Evolutionary conservation across 2,113 vertebrate species (phyloP), one percentile per base, ranked within the genome.

Genomic region (Oreotragus oreotragus): DNA sequence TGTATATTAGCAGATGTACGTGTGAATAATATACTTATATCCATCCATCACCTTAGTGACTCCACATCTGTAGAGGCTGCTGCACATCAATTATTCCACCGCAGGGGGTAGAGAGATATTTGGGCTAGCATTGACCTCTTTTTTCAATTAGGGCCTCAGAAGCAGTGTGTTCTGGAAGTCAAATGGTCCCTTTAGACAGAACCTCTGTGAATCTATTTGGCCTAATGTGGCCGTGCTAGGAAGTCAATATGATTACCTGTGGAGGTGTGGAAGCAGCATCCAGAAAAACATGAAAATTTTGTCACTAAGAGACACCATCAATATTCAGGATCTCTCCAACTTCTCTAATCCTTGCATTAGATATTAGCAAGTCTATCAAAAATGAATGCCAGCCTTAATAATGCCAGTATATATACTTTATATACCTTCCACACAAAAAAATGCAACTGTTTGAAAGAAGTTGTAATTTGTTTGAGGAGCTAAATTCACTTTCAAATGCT

Each of bases 11-110:
- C 97, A 97, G 92, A 90, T 98, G 90, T 90, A 84, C 16, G 30
- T 98, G 96, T 97, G 96, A 98, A 97, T 98, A 97, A 90, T 96
- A 96, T 30, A 49, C 88, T 96, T 70, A 10, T 87, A 14, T 92
- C 77, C 91, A 49, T 80, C 97, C 62, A 97, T 98, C 95, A 88
- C 79, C 45, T 64, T 95, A 39, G 39, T 97, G 98, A 96, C 70
- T 98, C 81, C 36, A 2, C 94, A 79, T 97, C 97, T 98, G 25
- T 36, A 66, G 94, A 93, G 91, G 57, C 53, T 97, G 70, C 43
- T 77, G 9, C 90, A 64, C 43, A 47, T 45, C 94, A 98, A 92
- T 88, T 97, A 97, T 98, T 97, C 93, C 60, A 23, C 97, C 27
- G 62, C 96, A 88, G 64, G 23, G 89, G 49, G 94, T 91, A 79